These are phyloP conservation scores for Ochropleura plecta DNA, from an alignment of 2,888 invertebrate species.

Conservation along the genomic window DNA sequence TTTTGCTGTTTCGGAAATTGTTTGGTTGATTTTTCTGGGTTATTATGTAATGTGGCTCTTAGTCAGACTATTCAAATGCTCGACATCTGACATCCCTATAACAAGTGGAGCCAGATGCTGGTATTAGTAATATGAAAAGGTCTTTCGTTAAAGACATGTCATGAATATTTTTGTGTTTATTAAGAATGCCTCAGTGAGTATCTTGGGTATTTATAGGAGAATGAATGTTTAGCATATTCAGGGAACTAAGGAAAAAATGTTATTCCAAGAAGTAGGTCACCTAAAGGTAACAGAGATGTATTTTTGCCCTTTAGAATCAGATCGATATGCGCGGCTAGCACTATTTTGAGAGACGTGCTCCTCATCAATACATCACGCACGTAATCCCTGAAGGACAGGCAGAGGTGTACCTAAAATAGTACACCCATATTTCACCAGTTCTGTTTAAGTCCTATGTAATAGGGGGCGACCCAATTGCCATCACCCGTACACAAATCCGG, in stretches of 20 bases:
- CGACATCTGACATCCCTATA: background rate
- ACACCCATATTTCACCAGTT: too few species aligned
- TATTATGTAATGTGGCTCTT: background rate
- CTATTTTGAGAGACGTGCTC: conserved; percentile 1
- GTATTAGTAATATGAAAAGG: background rate
- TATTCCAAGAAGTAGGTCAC: conserved; percentile 4
- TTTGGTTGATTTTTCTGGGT: background rate
- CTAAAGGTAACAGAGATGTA: conserved; percentile 4
- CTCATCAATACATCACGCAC: conserved; percentile 16
- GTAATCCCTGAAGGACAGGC: too few species aligned
- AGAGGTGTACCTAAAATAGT: too few species aligned
- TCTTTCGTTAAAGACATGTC: background rate
- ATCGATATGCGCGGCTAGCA: conserved; percentile 22
- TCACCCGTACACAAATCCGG: too few species aligned
- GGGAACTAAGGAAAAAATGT: background rate
- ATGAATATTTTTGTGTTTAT: conserved; percentile 26
- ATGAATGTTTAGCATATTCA: conserved; percentile 10
- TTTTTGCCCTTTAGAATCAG: conserved; percentile 17
- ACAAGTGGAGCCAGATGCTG: background rate
- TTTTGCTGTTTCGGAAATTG: background rate
- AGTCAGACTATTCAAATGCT: background rate
- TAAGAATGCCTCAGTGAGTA: background rate
- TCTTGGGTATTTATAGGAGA: conserved; percentile 12
- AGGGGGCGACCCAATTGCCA: too few species aligned
- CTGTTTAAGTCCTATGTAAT: too few species aligned